These are phyloP conservation scores for Cottoperca gobio DNA, from an alignment of 2,797 vertebrate species.

Conservation along the genomic window DNA sequence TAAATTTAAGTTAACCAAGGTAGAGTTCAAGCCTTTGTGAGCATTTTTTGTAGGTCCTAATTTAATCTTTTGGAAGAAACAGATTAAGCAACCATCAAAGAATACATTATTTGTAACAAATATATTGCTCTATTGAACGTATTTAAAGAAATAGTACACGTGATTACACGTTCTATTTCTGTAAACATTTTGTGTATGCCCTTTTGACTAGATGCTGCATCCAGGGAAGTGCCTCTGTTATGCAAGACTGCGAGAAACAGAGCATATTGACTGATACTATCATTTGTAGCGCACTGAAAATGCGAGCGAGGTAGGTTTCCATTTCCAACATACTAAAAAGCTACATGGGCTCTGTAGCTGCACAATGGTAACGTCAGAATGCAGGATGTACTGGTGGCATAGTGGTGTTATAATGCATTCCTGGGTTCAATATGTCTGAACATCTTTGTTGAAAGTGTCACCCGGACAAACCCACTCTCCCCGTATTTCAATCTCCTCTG, in stretches of 20 bases:
- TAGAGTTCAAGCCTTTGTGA: constrained; percentile 75
- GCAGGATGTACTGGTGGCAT: too few species aligned
- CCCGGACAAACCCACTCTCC: not conserved
- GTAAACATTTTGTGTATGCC: constrained; percentile 15
- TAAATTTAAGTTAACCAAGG: constrained; percentile 80
- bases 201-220: constrained; percentile 18
- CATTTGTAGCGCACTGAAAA: not conserved
- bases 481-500: not conserved
- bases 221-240: constrained; percentile 3
- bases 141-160: constrained; percentile 24
- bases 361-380: not conserved
- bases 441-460: not conserved
- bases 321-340: not conserved
- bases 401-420: constrained; percentile 10
- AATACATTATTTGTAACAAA: constrained; percentile 41
- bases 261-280: constrained; percentile 25
- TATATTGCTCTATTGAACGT: constrained; percentile 21
- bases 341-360: not conserved
- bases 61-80: constrained; percentile 60
- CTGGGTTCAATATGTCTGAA: not conserved
- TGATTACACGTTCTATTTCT: constrained; percentile 13
- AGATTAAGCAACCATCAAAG: constrained; percentile 54
- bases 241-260: not conserved
- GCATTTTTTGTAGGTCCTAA: constrained; percentile 53
- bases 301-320: not conserved